Evolutionary conservation across 2,797 vertebrate species (phyloP), one percentile per base, ranked within the genome.

Genomic region (Chrysocyon brachyurus): DNA sequence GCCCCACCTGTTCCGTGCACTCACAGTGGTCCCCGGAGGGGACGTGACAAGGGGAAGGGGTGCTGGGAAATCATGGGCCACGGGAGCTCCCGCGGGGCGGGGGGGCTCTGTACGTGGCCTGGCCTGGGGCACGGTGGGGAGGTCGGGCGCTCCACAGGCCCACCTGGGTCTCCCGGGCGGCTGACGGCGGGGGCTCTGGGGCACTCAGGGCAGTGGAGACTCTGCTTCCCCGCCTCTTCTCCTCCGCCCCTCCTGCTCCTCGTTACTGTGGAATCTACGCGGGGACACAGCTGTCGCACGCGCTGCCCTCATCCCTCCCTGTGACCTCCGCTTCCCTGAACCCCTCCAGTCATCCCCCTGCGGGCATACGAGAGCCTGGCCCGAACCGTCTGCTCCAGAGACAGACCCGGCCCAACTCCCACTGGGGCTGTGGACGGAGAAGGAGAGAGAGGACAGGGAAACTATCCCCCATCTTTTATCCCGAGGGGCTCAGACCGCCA

Each of bases 1-100:
- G 83, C 63, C 54, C 92, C 63, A 68, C 81, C 85, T 90, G 28
- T 54, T 72, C 64, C 59, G 15, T 46, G 56, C 12, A 26, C 88
- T 95, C 88, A 86, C 17, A 59, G 78, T 52, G 64, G 73, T 94
- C 70, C 88, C 64, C 54, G 70, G 70, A 87, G 87, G 49, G 46
- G 14, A 61, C 70, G 70, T 7, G 21, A 28, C 52, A n/a, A 94
- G 40, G 9, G 26, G 4, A 3, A 61, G 64, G 87, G 84, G 86
- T 22, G 8, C 73, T 78, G 49, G 56, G 46, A 83, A 90, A 59
- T 28, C 2, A 3, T 21, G 28, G 24, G 33, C 12, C 61, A 40
- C 12, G 12, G 16, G 19, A 40, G 24, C 7, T 28, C 73, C 12
- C 8, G 10, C 52, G 19, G 21, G 15, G 7, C 52, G 19, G 21